Evolutionary conservation across 2,888 invertebrate genomes (phyloP).

Genomic region (Eristalis tenax): DNA sequence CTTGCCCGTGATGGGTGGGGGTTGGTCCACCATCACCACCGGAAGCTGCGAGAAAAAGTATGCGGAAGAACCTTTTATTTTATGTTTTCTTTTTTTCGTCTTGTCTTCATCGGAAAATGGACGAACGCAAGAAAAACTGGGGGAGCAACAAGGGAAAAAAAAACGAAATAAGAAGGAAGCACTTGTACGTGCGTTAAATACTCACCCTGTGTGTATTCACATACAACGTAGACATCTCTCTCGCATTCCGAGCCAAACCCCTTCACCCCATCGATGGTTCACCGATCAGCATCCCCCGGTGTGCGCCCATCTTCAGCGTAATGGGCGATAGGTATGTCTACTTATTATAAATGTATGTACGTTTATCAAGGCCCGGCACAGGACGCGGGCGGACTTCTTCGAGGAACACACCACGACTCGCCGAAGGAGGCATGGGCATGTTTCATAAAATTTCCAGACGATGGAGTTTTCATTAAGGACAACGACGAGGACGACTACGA

Average conservation of each 20-base stretch:
- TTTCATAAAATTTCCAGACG: constrained; percentile 72
- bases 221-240: constrained; percentile 57
- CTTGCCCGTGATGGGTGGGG: background rate
- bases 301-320: constrained; percentile 46
- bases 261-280: constrained; percentile 20
- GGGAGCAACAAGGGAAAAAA: background rate
- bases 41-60: constrained; percentile 53
- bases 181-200: constrained; percentile 71
- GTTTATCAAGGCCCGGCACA: constrained; percentile 70
- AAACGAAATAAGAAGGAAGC: constrained; percentile 38
- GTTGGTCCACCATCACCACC: constrained; percentile 62
- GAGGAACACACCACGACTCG: constrained; percentile 36
- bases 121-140: background rate
- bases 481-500: constrained; percentile 30
- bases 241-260: constrained; percentile 24
- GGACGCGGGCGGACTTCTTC: constrained; percentile 50
- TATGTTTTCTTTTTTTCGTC: constrained; percentile 21
- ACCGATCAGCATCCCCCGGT: background rate
- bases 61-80: constrained; percentile 56
- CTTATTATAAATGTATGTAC: constrained; percentile 71
- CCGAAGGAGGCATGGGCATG: constrained; percentile 67
- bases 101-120: constrained; percentile 26
- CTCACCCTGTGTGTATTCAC: constrained; percentile 59
- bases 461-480: constrained; percentile 72
- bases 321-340: constrained; percentile 69